Evolutionary conservation across 2,888 invertebrate species (phyloP).

Genomic region (Drosophila mimica): DNA sequence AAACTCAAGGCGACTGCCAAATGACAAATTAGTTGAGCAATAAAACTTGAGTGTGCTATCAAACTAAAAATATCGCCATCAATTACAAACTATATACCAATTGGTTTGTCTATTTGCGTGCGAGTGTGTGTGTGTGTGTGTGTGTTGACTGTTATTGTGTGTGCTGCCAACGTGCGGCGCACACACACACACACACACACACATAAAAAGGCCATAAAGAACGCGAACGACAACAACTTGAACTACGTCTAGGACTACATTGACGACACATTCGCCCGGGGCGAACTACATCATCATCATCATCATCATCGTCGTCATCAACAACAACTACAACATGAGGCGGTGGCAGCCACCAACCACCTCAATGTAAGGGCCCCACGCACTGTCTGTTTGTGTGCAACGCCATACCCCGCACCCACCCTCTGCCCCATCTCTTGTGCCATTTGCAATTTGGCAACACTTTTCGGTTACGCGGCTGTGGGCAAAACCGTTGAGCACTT

Average conservation of each 20-base stretch:
- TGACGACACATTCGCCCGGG: constrained; percentile 54
- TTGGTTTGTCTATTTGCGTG: constrained; percentile 23
- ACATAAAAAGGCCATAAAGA: constrained; percentile 72
- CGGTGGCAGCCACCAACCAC: constrained; percentile 36
- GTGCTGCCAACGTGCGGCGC: constrained; percentile 55
- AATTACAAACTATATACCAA: constrained; percentile 51
- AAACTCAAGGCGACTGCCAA: constrained; percentile 40
- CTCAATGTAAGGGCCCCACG: constrained; percentile 59
- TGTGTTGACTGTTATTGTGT: constrained; percentile 26
- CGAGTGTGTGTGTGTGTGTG: constrained; percentile 16
- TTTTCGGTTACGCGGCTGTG: constrained; percentile 72
- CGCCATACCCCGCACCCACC: neutral
- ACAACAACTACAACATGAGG: constrained; percentile 7
- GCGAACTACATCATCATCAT: constrained; percentile 61
- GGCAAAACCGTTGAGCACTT: constrained; percentile 65
- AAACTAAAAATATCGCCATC: constrained; percentile 63
- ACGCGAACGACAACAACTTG: constrained; percentile 64
- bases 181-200: constrained; percentile 5
- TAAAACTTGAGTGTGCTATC: constrained; percentile 78
- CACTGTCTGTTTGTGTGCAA: constrained; percentile 47
- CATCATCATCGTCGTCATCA: constrained; percentile 6
- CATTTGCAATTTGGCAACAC: constrained; percentile 78
- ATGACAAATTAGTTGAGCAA: constrained; percentile 83
- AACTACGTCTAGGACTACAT: constrained; percentile 53
- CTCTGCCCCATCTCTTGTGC: constrained; percentile 32